Conservation (phyloP, 2,888 invertebrate species). For the Eremobia ochroleuca region DNA sequence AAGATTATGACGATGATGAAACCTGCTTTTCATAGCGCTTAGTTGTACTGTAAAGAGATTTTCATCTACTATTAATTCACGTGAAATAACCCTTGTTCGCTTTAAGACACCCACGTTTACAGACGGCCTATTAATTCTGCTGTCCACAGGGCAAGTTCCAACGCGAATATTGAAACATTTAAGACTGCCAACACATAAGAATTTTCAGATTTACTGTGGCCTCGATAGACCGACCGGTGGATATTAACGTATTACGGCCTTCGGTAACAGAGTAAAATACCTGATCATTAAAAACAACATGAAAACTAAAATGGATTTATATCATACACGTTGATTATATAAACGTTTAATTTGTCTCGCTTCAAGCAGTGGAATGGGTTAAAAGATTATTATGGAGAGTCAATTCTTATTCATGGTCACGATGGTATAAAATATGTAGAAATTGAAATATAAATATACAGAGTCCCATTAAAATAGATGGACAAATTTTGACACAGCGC, state of each 20-base stretch:
- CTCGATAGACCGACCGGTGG: slow-evolving; percentile 30
- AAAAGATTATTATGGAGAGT: slow-evolving; percentile 43
- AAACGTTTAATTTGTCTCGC: slow-evolving; percentile 54
- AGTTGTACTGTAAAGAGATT: background rate
- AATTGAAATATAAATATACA: slow-evolving; percentile 6
- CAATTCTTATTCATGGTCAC: slow-evolving; percentile 36
- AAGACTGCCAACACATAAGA: slow-evolving; percentile 26
- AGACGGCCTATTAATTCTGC: slow-evolving; percentile 24
- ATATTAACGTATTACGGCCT: slow-evolving; percentile 33
- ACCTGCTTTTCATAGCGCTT: background rate
- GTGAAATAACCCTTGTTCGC: slow-evolving; percentile 11
- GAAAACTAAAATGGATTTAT: slow-evolving; percentile 56
- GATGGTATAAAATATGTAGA: slow-evolving; percentile 12
- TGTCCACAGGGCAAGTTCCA: slow-evolving; percentile 7
- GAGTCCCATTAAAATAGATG: no score
- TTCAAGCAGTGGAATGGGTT: slow-evolving; percentile 33
- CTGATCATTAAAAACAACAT: slow-evolving; percentile 58
- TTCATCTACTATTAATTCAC: background rate
- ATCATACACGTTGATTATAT: slow-evolving; percentile 58
- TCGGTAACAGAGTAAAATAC: slow-evolving; percentile 44
- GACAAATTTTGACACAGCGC: no score
- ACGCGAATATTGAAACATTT: slow-evolving; percentile 30
- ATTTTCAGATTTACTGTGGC: slow-evolving; percentile 30
- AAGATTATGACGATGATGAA: slow-evolving; percentile 24
- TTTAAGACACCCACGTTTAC: slow-evolving; percentile 14